phyloP scores from a whole-genome alignment of 2,888 invertebrate species.

The Noctua pronuba region DNA sequence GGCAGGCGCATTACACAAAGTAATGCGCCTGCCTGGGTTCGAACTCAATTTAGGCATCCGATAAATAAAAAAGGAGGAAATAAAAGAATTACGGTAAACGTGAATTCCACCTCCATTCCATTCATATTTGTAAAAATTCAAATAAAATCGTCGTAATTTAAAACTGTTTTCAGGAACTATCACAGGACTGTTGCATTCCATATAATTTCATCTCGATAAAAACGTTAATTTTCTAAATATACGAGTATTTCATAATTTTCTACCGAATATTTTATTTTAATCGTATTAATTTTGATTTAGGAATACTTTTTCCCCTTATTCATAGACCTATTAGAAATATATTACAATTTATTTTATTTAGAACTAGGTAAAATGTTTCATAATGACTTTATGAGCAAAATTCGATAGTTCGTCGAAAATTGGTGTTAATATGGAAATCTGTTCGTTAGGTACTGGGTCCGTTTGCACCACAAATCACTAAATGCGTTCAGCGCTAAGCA shows the following conservation, averaged over 20 bases:
- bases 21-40: no score
- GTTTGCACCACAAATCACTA: neutral
- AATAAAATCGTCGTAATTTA: constrained; percentile 32
- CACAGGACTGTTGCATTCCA: constrained; percentile 56
- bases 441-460: neutral
- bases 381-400: neutral
- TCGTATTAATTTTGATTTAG: constrained; percentile 45
- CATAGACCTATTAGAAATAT: neutral
- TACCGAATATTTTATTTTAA: constrained; percentile 44
- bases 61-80: neutral
- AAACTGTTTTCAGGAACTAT: constrained; percentile 57
- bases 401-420: neutral
- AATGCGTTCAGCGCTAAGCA: neutral
- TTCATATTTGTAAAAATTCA: neutral
- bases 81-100: neutral
- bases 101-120: neutral
- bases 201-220: constrained; percentile 56
- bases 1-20: no score
- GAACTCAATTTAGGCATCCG: no score
- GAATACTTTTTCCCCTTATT: constrained; percentile 39
- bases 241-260: constrained; percentile 55
- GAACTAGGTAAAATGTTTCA: neutral
- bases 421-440: neutral
- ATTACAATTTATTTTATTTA: neutral
- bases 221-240: constrained; percentile 52